phyloP scores from a whole-genome alignment of 2,888 invertebrate genomes.

The Cerastis leucographa region DNA sequence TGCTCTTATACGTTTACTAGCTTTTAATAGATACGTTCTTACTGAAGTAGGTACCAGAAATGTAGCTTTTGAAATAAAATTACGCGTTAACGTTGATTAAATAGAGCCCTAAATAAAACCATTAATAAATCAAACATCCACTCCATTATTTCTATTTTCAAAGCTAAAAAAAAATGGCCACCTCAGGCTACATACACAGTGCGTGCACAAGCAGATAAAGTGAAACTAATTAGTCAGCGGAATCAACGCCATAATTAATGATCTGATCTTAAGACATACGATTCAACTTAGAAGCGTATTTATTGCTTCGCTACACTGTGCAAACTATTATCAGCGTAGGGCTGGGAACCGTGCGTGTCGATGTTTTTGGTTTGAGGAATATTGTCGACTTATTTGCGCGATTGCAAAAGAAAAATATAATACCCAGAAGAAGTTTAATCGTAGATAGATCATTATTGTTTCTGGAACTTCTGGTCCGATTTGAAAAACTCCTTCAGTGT shows the following conservation, averaged over 20 bases:
- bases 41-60: too few species aligned
- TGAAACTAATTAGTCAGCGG: conserved; percentile 60
- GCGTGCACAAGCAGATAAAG: conserved; percentile 55
- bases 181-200: conserved; percentile 3
- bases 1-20: too few species aligned
- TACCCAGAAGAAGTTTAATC: too few species aligned
- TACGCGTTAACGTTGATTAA: neutral
- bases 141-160: neutral
- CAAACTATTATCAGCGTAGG: conserved; percentile 48
- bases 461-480: too few species aligned
- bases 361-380: neutral
- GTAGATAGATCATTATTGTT: too few species aligned
- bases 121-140: conserved; percentile 15
- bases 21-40: too few species aligned
- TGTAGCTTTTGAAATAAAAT: neutral
- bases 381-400: neutral
- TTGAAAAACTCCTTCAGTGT: too few species aligned
- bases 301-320: conserved; percentile 53
- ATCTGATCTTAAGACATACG: conserved; percentile 55
- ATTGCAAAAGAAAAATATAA: too few species aligned
- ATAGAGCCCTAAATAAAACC: neutral
- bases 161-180: conserved; percentile 20
- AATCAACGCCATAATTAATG: conserved; percentile 65
- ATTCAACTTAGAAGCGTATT: conserved; percentile 62
- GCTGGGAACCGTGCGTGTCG: conserved; percentile 23